Evolutionary conservation across 1,140 invertebrate species (phyloP), one percentile per base, ranked within the genome.

Genomic region (Venustaconcha ellipsiformis): DNA sequence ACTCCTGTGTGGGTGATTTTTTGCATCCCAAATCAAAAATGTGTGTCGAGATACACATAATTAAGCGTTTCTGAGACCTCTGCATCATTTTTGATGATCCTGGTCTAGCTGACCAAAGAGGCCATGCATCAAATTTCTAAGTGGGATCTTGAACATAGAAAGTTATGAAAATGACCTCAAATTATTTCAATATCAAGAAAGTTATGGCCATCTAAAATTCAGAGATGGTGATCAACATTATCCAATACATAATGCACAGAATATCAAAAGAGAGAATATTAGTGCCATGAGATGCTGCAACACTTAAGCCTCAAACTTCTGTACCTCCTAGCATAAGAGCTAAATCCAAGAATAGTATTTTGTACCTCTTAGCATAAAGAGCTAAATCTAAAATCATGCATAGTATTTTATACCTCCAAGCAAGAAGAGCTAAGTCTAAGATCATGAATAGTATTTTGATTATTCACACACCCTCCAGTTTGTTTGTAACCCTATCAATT

Each of bases 391-490:
- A 30, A 4, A 30, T 30, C 26, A 30, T 30, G 26, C 2, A 30
- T 30, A 30, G 26, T 30, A 30, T 30, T 70, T 63, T 74, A 64
- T 11, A 82, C 75, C 74, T 83, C 81, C 20, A 13, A 57, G 60
- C 83, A 85, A 8, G 78, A 79, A 56, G 59, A 78, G 58, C 82
- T 76, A 70, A 84, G 79, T 15, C 79, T 78, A 56, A 73, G 78
- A 15, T 59, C 74, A 56, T 78, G 62, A 1, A 85, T 59, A 14
- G 73, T 71, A 37, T 85, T 4, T 30, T 30, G 26, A 30, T 30
- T 30, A 30, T 30, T 30, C 26, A 30, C 26, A 30, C 26, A 30
- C 26, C 26, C 26, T 30, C 26, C 26, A 30, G 26, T 30, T 30
- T 30, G 26, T 30, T 30, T 30, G 26, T 3, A 30, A 1, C 26